Evolutionary conservation across 2,888 invertebrate species (phyloP).

Genomic region (Hemithea aestivaria): DNA sequence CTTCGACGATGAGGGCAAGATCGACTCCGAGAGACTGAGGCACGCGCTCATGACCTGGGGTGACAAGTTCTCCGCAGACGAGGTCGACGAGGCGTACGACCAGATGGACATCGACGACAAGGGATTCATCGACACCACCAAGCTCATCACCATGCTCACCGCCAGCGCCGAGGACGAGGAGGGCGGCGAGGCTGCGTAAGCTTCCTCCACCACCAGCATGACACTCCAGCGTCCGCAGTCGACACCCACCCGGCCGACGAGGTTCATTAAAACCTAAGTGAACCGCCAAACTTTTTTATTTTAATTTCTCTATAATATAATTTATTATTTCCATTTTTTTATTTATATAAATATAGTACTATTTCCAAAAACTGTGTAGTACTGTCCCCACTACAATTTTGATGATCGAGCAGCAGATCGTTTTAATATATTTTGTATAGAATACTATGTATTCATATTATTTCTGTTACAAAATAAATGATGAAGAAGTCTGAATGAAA

Average conservation of each 20-base stretch:
- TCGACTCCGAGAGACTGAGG: conserved; percentile 93
- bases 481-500: conserved; percentile 64
- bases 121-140: conserved; percentile 92
- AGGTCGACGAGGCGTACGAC: conserved; percentile 95
- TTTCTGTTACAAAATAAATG: conserved; percentile 62
- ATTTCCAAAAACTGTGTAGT: conserved; percentile 62
- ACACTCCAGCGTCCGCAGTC: conserved; percentile 22
- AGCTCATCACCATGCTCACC: conserved; percentile 92
- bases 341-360: conserved; percentile 77
- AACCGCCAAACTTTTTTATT: conserved; percentile 63
- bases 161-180: conserved; percentile 92
- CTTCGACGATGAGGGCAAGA: conserved; percentile 93
- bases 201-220: conserved; percentile 22
- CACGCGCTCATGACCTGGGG: conserved; percentile 96
- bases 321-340: conserved; percentile 78
- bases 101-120: conserved; percentile 95
- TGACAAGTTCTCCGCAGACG: conserved; percentile 93
- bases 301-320: conserved; percentile 67
- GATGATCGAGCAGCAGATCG: conserved; percentile 26
- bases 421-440: conserved; percentile 40
- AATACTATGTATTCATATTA: conserved; percentile 68
- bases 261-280: conserved; percentile 59
- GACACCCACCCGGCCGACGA: conserved; percentile 29
- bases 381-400: conserved; percentile 41
- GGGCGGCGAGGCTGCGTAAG: conserved; percentile 77